A percentile compares a stretch with the other conserved stretches of the same genome.
phyloP scores from a whole-genome alignment of 2,888 invertebrate species.

The Tethea ocularis region DNA sequence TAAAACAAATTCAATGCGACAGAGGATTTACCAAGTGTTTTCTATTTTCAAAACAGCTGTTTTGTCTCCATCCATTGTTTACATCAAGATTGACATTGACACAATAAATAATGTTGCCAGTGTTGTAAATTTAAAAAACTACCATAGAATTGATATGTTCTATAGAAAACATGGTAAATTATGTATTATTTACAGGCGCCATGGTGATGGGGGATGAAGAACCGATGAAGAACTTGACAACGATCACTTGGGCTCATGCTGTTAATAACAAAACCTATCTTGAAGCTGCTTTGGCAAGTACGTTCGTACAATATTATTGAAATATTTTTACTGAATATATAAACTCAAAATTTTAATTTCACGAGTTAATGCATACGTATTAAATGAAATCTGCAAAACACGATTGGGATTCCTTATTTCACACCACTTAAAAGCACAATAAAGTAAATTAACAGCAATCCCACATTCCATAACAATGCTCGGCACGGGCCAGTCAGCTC shows the following conservation, averaged over 20 bases:
- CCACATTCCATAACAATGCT: neutral
- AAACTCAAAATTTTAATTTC: neutral
- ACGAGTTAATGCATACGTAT: neutral
- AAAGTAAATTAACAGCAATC: slow-evolving; percentile 8
- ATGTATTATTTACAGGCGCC: slow-evolving; percentile 51
- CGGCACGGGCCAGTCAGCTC: neutral
- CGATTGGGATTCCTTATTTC: neutral
- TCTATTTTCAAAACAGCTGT: neutral
- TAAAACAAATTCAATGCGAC: too few species aligned
- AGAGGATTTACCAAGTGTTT: neutral
- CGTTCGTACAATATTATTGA: slow-evolving; percentile 33
- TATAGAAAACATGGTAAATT: slow-evolving; percentile 1
- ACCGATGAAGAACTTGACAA: slow-evolving; percentile 86
- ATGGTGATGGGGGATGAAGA: slow-evolving; percentile 65
- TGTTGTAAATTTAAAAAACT: neutral
- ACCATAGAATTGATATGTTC: neutral
- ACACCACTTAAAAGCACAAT: slow-evolving; percentile 2
- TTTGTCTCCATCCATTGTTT: neutral
- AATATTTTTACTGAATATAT: neutral
- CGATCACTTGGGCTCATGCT: slow-evolving; percentile 93
- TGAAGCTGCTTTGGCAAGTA: slow-evolving; percentile 84
- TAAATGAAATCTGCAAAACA: neutral
- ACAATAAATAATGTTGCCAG: neutral
- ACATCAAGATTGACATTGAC: neutral
- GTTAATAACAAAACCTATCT: slow-evolving; percentile 89